Base-by-base conservation (phyloP, 1,140 invertebrate species). In the Heliconius melpomene region DNA sequence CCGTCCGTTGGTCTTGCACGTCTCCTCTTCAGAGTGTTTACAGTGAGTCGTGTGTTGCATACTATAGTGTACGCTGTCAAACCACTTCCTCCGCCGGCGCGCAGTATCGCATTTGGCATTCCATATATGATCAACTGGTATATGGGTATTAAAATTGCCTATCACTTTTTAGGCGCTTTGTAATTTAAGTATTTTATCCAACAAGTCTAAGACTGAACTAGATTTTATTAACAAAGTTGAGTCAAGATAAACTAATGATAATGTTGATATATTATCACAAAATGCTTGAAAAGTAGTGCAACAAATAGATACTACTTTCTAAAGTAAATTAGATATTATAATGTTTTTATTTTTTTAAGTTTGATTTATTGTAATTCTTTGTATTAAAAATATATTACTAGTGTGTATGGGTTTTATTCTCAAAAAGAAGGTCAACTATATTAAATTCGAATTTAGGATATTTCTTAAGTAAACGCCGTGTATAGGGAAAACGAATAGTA, bases 31-130 rank as follows among this genome's bases (percentile, higher is more conserved):
- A 92, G 96, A 74, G 83, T 95, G 2, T 97, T 95, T 86, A 95
- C 96, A 1, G 86, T 94, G 7, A 90, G 95, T 20, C 93, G 97
- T 72, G 88, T 97, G 74, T 54, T 96, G 0, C 96, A 97, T 85
- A 96, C 96, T 0, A 80, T 97, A 52, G 96, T 96, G 8, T 97
- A 97, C 86, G 95, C 95, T 52, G 91, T 94, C 0, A 86, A 81
- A 16, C 92, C 93, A 0, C 73, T 93, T 38, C 92, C 89, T 0
- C 92, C 90, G 46, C 91, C 92, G 11, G 77, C 90, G 1, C 83
- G 93, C 2, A 87, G 66, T 2, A 79, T 94, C n/a, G 88, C 91
- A 6, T 93, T 83, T 57, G 73, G 57, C 2, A 73, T 93, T 7
- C 86, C 93, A 3, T 85, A 83, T 57, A 7, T 87, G 0, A 89